Evolutionary conservation across 2,113 vertebrate species (phyloP), one percentile per base, ranked within the genome.

Genomic region (Cavia porcellus): DNA sequence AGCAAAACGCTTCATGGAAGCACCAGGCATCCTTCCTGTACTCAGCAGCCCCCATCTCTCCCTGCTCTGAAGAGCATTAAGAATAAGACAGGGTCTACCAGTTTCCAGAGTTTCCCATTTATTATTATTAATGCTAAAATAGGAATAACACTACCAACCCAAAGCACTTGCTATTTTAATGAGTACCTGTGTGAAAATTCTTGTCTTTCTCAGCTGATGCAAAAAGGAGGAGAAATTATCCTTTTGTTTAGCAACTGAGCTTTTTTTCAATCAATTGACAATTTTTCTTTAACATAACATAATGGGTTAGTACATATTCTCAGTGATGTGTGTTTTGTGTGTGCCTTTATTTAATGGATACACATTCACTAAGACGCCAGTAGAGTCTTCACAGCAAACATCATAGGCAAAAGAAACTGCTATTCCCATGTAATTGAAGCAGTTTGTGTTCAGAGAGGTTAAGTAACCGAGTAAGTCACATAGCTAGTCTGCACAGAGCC

Each of bases 21-120:
- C 68, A 50, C 35, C 52, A 87, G 45, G 42, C 86, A 50, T 95
- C 97, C 96, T 96, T 97, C 87, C 96, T 13, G 93, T 30, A 83
- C 20, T 92, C 94, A 96, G 86, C n/a, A 62, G 86, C 85, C 25
- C 72, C 66, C 87, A 82, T 94, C 66, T 80, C 89, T 81, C 30
- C 1, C 62, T 66, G 8, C 86, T 97, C 62, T 15, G 35, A 50
- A 77, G 28, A 28, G 24, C 35, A 92, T 28, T 24, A 32, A 90
- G 35, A 50, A 83, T 5, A 95, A 35, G 14, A 72, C 4, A 32
- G 12, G 25, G 20, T 30, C 55, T 45, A n/a, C 32, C 32, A 74
- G 10, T 24, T 91, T 75, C 89, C 35, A 52, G 11, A 57, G 30
- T 45, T 66, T 70, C 30, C 75, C 59, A 91, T 57, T 14, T 84